Base-by-base conservation (phyloP, 2,797 vertebrate genomes). In the Rhinella marina region DNA sequence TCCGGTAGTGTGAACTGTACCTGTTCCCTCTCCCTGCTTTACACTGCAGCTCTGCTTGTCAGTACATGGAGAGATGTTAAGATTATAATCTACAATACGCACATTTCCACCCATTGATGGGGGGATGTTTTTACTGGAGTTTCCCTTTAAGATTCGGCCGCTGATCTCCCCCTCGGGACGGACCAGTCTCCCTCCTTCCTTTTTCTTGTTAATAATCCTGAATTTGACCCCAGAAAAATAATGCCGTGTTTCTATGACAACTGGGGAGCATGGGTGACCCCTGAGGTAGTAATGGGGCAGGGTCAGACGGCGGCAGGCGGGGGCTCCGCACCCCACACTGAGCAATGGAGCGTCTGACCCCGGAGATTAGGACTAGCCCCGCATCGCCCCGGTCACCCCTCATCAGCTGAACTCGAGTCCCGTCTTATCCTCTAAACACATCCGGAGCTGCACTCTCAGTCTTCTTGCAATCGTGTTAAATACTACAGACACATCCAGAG, bases 211-310 rank as follows among this genome's bases (percentile, higher is more conserved):
- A 70, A 16, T 70, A 13, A 70, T 29, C 27, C 29, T 9, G 5
- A 77, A 66, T 21, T 54, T 61, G 78, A 81, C 85, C 76, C 62
- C n/a, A 32, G 29, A 68, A 72, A 17, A 54, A 76, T 50, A 70
- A 59, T 62, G 12, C 27, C 25, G 19, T 29, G 77, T 86, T 59
- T 80, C 85, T 32, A 81, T 48, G 77, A 50, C 64, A 32, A 81
- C 64, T 50, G 7, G 50, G 50, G n/a, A 8, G 52, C 23, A 8
- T 14, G 48, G 1, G 48, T 12, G 62, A 52, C 62, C 54, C 54
- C 80, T 14, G 14, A n/a, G 62, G 77, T 27, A 19, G 25, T 61
- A 64, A 16, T 13, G 7, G 29, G 62, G 27, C 54, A 0, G 54
- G 52, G 78, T 72, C 64, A 68, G 85, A 68, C 75, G 29, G 25